Evolutionary conservation across 2,888 invertebrate genomes (phyloP).

Genomic region (Phlogophora meticulosa): DNA sequence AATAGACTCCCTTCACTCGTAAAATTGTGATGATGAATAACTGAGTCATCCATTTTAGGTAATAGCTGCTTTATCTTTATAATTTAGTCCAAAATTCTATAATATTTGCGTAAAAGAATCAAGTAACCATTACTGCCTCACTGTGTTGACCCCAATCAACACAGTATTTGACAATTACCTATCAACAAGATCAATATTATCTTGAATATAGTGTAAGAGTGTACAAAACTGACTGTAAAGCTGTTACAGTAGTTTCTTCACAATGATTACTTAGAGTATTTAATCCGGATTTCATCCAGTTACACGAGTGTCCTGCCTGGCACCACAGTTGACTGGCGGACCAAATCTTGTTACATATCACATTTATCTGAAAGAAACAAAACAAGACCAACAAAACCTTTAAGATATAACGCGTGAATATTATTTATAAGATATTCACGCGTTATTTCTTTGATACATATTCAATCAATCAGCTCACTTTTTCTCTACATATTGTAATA

Average conservation of each 20-base stretch:
- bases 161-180: neutral
- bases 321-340: neutral
- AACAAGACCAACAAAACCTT: neutral
- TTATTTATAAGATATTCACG: constrained; percentile 4
- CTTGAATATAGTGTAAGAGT: neutral
- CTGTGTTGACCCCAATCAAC: too few relatives aligned
- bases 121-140: neutral
- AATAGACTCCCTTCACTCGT: constrained; percentile 50
- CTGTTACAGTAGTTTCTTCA: too few relatives aligned
- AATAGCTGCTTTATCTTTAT: constrained; percentile 33
- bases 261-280: too few relatives aligned
- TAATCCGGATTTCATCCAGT: too few relatives aligned
- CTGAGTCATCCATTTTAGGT: constrained; percentile 36
- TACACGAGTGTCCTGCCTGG: too few relatives aligned
- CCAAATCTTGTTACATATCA: neutral
- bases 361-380: neutral
- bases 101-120: constrained; percentile 15
- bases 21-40: constrained; percentile 56
- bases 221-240: neutral
- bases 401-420: neutral
- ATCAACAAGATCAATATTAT: neutral
- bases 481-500: constrained; percentile 45
- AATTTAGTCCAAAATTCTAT: constrained; percentile 11
- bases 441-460: constrained; percentile 22
- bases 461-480: constrained; percentile 32